These are phyloP conservation scores for Otolemur garnettii DNA, from an alignment of 2,113 vertebrate species.

Conservation along the genomic window DNA sequence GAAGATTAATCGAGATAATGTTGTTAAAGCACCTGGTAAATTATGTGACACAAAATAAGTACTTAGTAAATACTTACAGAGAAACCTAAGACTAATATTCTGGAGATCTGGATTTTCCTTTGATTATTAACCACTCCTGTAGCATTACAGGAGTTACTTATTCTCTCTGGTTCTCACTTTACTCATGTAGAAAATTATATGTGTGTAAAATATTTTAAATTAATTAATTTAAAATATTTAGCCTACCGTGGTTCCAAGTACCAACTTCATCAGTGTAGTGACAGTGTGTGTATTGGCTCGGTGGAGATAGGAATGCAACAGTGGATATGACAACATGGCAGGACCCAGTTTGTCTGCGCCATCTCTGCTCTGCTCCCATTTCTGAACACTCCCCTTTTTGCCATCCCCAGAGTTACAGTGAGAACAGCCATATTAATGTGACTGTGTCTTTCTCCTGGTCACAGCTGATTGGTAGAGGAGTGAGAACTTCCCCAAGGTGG, in stretches of 20 bases:
- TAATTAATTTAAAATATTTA: conserved; percentile 21
- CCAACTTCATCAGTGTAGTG: background rate
- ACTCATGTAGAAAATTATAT: background rate
- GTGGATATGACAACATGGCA: background rate
- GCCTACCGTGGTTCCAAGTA: background rate
- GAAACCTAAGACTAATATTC: conserved; percentile 11
- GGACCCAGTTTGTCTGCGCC: background rate
- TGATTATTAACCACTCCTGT: background rate
- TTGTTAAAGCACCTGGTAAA: background rate
- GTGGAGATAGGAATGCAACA: background rate
- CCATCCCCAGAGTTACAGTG: background rate
- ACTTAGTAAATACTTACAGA: background rate
- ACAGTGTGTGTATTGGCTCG: background rate
- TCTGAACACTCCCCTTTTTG: background rate
- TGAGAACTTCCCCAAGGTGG: background rate
- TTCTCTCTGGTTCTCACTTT: background rate
- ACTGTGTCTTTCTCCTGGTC: background rate
- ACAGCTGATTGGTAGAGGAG: background rate
- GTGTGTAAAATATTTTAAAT: conserved; percentile 31
- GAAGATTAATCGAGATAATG: conserved; percentile 31
- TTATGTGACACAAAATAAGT: conserved; percentile 37
- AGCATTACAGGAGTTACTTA: background rate
- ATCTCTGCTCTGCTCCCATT: background rate
- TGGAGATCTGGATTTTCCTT: background rate
- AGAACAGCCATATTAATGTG: background rate